Conservation (phyloP, 2,888 invertebrate species). For the Megaustenia siamemsis region DNA sequence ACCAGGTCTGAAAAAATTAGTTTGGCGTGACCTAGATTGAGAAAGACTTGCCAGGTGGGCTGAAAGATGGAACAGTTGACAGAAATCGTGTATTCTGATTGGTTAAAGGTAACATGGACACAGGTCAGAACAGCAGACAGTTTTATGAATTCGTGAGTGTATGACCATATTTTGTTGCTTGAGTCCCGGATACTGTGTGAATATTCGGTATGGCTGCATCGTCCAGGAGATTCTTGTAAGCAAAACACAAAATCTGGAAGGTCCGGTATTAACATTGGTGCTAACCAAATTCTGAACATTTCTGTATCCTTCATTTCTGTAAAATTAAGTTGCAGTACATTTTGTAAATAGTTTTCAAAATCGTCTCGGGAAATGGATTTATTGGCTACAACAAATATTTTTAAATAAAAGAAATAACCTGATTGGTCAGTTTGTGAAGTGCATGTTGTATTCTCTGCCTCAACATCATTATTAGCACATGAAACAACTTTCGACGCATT, state of each 20-base stretch:
- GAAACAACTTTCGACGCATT: too few relatives aligned
- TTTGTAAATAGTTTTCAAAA: not conserved
- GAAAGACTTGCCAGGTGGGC: not conserved
- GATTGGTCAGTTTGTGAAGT: too few relatives aligned
- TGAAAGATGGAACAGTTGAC: not conserved
- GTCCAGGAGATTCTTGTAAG: not conserved
- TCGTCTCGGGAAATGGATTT: slow-evolving; percentile 26
- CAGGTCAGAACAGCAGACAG: slow-evolving; percentile 8
- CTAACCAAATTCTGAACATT: not conserved
- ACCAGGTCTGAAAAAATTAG: slow-evolving; percentile 2
- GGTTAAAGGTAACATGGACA: not conserved
- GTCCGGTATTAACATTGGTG: not conserved
- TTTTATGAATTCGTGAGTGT: not conserved
- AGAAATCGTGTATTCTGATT: not conserved
- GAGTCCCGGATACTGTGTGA: not conserved
- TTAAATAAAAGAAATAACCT: not conserved
- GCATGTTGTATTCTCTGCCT: too few relatives aligned
- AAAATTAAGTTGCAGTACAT: not conserved
- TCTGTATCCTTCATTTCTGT: not conserved
- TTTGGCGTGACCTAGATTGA: not conserved
- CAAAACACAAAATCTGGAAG: not conserved
- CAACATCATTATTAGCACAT: too few relatives aligned
- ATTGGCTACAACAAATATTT: not conserved
- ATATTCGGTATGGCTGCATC: not conserved
- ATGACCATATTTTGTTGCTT: not conserved